Base-by-base conservation (phyloP, 2,888 invertebrate species). In the Andrena camellia region DNA sequence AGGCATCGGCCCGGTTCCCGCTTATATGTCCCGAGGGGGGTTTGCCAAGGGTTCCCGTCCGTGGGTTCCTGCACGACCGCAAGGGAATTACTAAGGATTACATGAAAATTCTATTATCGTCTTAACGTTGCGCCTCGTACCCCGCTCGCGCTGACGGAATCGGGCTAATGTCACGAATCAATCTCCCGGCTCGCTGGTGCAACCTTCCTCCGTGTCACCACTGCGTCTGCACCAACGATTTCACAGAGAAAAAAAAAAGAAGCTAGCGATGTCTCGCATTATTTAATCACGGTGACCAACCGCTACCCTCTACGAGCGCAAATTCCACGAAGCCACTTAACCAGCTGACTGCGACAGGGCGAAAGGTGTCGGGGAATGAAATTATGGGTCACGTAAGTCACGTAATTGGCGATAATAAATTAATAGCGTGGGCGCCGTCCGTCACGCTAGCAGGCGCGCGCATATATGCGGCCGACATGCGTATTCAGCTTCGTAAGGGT, bases 31-130 rank as follows among this genome's bases (percentile, higher is more conserved):
- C 87, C 88, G 71, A 78, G 81, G 86, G 42, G 77, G 73, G 64
- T 60, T 69, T 33, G 73, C 81, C 81, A 78, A 82, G 82, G 82
- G 84, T 73, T 35, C 86, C 84, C 71, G 70, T 79, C 76, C 88
- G 86, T 86, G 87, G 88, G 87, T 86, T 91, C 89, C 88, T 90
- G 83, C 64, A 33, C 77, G 67, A 92, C 93, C 93, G 88, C 93
- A 89, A 88, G 93, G 93, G 93, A 94, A 93, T 94, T 92, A 93
- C 92, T 88, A 89, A 90, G 93, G 92, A 92, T 92, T 93, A 93
- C 92, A 92, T 89, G 93, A 91, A 92, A 93, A 93, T 93, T 93
- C 92, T 92, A 93, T 93, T 93, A 93, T 91, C 92, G 90, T 92
- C 91, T 92, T 91, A 89, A 76, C 82, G 81, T 87, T 77, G 80